Percentiles rank a stretch among this genome's conserved stretches.
Evolutionary conservation across 2,113 vertebrate genomes (phyloP).

Genomic region (Leuciscus idus): DNA sequence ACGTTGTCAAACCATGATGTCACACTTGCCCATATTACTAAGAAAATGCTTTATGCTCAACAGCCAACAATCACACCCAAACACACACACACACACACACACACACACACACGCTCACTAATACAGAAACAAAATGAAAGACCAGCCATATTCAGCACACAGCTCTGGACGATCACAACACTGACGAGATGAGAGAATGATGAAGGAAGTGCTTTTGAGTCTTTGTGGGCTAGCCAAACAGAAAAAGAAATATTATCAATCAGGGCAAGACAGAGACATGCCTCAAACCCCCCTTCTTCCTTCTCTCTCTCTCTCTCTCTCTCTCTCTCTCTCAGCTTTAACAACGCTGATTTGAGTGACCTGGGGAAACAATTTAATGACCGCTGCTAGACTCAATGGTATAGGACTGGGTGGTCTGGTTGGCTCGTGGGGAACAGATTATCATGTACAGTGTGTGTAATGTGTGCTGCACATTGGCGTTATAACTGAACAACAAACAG

Average conservation of each 20-base stretch:
- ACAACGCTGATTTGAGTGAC: conserved; percentile 77
- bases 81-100: conserved; percentile 13
- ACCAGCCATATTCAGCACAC: conserved; percentile 35
- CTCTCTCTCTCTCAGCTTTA: conserved; percentile 68
- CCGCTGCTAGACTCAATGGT: conserved; percentile 69
- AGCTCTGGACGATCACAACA: conserved; percentile 39
- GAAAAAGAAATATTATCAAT: conserved; percentile 60
- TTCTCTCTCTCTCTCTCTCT: conserved; percentile 64
- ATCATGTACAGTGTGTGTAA: conserved; percentile 66
- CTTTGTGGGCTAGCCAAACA: conserved; percentile 47
- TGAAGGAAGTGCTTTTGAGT: conserved; percentile 27
- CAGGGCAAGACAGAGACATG: conserved; percentile 52
- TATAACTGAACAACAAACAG: conserved; percentile 73
- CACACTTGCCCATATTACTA: conserved; percentile 15
- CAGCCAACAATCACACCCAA: conserved; percentile 19
- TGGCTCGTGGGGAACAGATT: conserved; percentile 59
- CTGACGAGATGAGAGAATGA: conserved; percentile 45
- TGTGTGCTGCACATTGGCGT: conserved; percentile 66
- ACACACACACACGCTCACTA: conserved; percentile 16
- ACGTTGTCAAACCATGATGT: conserved; percentile 20
- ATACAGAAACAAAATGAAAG: background rate
- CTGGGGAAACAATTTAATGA: conserved; percentile 77
- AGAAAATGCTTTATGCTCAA: background rate
- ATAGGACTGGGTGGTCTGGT: conserved; percentile 77
- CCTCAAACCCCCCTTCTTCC: conserved; percentile 61